Evolutionary conservation across 2,113 vertebrate genomes (phyloP).

Genomic region (Mus pahari): DNA sequence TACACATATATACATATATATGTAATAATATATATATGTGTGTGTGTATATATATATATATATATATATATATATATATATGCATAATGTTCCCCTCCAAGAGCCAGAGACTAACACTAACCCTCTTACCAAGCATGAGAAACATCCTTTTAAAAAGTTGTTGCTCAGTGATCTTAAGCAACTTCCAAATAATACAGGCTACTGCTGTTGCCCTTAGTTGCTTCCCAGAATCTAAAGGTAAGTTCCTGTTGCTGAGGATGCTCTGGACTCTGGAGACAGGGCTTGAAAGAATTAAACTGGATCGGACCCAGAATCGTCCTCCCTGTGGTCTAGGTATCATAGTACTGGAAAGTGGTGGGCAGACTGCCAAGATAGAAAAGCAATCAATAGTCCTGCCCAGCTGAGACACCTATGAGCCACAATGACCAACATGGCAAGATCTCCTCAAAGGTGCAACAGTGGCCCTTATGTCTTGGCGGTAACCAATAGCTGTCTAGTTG

Average conservation of each 20-base stretch:
- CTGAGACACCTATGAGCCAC: not conserved
- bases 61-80: accelerated
- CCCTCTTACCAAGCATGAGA: not conserved
- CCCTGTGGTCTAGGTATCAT: not conserved
- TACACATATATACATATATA: no score
- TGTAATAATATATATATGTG: no score
- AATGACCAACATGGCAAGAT: not conserved
- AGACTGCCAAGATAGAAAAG: not conserved
- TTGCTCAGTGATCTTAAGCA: not conserved
- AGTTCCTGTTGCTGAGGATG: not conserved
- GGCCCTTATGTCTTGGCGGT: not conserved
- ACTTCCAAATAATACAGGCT: not conserved
- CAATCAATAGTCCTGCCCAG: not conserved
- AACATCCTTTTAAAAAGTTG: not conserved
- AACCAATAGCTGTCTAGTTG: not conserved
- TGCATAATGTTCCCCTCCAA: not conserved
- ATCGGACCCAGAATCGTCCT: not conserved
- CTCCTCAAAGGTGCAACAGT: not conserved
- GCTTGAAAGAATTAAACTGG: not conserved
- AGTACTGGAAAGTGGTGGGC: not conserved
- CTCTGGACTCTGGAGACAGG: not conserved
- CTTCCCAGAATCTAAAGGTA: not conserved
- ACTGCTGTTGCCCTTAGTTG: not conserved
- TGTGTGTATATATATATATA: accelerated
- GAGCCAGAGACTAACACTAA: not conserved